phyloP scores from a whole-genome alignment of 1,140 invertebrate species.

The Liolophura sinensis region DNA sequence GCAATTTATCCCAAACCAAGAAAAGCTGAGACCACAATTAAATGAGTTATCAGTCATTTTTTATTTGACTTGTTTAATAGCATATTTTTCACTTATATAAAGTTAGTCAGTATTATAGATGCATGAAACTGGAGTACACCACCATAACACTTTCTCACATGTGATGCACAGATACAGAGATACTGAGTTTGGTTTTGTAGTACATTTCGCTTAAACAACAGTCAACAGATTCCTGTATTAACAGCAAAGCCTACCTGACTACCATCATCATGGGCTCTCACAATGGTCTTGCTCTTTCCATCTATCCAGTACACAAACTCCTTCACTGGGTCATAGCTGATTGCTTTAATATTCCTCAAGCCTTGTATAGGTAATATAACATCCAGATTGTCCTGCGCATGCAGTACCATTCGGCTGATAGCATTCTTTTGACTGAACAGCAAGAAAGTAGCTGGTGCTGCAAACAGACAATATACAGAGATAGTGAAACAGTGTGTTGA shows the following conservation, averaged over 20 bases:
- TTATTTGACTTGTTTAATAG: too few relatives aligned
- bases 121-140: neutral
- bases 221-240: conserved; percentile 15
- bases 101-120: too few relatives aligned
- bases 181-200: too few relatives aligned
- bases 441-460: conserved; percentile 57
- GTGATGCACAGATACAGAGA: too few relatives aligned
- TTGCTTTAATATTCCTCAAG: conserved; percentile 76
- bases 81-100: too few relatives aligned
- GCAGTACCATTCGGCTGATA: conserved; percentile 54
- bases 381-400: conserved; percentile 34
- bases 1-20: neutral
- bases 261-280: conserved; percentile 71
- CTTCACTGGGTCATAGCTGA: conserved; percentile 83
- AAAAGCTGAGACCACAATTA: neutral
- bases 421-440: conserved; percentile 54
- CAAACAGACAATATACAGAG: conserved; percentile 21
- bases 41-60: too few relatives aligned
- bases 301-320: conserved; percentile 85
- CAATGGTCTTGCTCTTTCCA: conserved; percentile 75
- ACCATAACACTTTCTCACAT: neutral
- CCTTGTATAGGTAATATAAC: conserved; percentile 65
- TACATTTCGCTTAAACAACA: neutral
- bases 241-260: conserved; percentile 50
- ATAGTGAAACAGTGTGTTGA: too few relatives aligned